Evolutionary conservation across 2,797 vertebrate genomes (phyloP), one percentile per base, ranked within the genome.

Genomic region (Chanos chanos): DNA sequence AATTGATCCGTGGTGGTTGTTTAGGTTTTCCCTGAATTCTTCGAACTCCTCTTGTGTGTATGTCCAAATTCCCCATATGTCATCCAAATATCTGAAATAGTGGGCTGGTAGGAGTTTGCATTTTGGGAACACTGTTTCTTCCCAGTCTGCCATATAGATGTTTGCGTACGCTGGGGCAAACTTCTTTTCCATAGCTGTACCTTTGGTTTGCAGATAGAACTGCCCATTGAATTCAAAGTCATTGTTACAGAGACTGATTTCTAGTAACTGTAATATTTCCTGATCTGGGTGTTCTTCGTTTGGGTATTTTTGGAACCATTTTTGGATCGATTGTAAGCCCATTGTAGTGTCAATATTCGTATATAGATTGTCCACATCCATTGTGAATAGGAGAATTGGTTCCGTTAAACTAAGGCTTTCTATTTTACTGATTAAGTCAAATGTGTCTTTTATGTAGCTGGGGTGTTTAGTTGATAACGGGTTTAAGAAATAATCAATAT

Each of bases 241-340:
- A n/a, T 60, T 60, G 49, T 39, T 49, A 0, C 7, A 60, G 4
- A 60, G 18, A 3, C 49, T 60, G 8, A 60, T 48, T 0, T 60
- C 44, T 9, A 60, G 21, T 6, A 60, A 2, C 49, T 39, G 37
- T 3, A 60, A 1, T 0, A 60, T 0, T 0, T 1, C 2, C 13
- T 53, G n/a, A 5, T 54, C 51, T 0, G 51, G 51, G 4, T 36
- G 55, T 0, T 18, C 10, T 4, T 9, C 27, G 16, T 61, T 13
- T 0, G 58, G 58, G 13, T 49, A 18, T 22, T 55, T 19, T 25
- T 9, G 44, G 41, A 64, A 73, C 53, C 55, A 70, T 27, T 57
- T 30, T n/a, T 2, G 10, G 0, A 60, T 10, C 0, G 60, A 45
- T 4, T 34, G 1, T 3, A 69, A 1, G 3, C 53, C 60, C 2